These are phyloP conservation scores for Sylvia borin DNA, from an alignment of 2,797 vertebrate species.

Conservation along the genomic window DNA sequence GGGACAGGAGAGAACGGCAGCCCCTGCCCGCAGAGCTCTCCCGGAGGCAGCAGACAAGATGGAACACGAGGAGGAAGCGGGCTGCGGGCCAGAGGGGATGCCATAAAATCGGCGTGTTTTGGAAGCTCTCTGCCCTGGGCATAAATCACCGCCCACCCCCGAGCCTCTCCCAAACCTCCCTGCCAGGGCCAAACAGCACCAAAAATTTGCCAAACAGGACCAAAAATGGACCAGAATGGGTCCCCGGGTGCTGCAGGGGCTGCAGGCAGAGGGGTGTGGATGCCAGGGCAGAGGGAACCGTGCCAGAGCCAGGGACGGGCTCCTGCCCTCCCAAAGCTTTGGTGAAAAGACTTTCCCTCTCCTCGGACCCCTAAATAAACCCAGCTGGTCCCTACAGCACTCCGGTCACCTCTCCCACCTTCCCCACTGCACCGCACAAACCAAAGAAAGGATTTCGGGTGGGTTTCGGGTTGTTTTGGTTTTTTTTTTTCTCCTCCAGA, in stretches of 20 bases:
- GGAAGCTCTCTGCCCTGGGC: not conserved
- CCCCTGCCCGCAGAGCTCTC: constrained; percentile 22
- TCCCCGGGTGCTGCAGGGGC: not conserved
- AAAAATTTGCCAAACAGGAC: rapidly evolving
- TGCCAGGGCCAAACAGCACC: rapidly evolving
- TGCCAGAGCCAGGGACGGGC: not conserved
- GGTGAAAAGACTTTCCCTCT: not conserved
- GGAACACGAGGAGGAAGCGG: constrained; percentile 38
- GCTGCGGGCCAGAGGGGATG: constrained; percentile 30
- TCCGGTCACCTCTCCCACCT: rapidly evolving
- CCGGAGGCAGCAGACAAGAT: constrained; percentile 7
- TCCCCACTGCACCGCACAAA: not conserved
- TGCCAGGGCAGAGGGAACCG: not conserved
- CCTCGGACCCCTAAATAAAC: not conserved
- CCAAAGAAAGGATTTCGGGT: no score
- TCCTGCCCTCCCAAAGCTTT: not conserved
- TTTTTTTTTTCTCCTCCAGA: rapidly evolving
- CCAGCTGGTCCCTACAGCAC: rapidly evolving
- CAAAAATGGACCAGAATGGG: rapidly evolving
- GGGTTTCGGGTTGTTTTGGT: no score
- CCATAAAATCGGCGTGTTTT: constrained; percentile 31
- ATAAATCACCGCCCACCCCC: constrained; percentile 13
- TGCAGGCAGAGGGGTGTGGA: not conserved
- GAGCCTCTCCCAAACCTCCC: not conserved
- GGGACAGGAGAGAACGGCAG: not conserved